Percentiles rank a stretch among this genome's conserved stretches.
Conservation (phyloP, 2,797 vertebrate species). For the Gephyroberyx darwinii region DNA sequence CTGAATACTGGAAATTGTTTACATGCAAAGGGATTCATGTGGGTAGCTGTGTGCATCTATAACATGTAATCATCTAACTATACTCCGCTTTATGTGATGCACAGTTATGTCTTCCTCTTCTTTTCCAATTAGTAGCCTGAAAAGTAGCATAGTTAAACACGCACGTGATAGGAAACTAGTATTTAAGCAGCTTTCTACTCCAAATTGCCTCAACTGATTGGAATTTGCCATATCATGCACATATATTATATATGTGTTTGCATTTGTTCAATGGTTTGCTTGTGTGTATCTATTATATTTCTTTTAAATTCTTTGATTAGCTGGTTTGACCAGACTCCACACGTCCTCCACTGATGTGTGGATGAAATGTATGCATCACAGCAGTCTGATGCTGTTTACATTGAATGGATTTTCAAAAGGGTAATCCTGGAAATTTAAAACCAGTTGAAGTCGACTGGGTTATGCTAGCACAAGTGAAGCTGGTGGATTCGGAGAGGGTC, state of each 20-base stretch:
- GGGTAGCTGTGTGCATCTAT: constrained; percentile 54
- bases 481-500: no score
- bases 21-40: constrained; percentile 49
- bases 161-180: not conserved
- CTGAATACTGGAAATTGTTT: constrained; percentile 57
- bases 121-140: constrained; percentile 17
- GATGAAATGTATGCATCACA: constrained; percentile 31
- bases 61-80: constrained; percentile 46
- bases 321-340: no score
- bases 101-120: constrained; percentile 18
- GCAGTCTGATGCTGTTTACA: no score
- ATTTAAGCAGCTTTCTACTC: no score
- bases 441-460: no score
- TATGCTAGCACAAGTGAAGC: no score
- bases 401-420: no score
- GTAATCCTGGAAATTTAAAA: no score
- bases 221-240: no score
- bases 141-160: constrained; percentile 31
- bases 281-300: not conserved
- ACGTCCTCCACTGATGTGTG: not conserved
- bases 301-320: no score
- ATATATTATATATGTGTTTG: not conserved
- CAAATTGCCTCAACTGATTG: no score
- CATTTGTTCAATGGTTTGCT: constrained; percentile 33
- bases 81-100: constrained; percentile 49